These are phyloP conservation scores for Lepidocolaptes lacrymiger DNA, from an alignment of 2,797 vertebrate species.

Conservation along the genomic window DNA sequence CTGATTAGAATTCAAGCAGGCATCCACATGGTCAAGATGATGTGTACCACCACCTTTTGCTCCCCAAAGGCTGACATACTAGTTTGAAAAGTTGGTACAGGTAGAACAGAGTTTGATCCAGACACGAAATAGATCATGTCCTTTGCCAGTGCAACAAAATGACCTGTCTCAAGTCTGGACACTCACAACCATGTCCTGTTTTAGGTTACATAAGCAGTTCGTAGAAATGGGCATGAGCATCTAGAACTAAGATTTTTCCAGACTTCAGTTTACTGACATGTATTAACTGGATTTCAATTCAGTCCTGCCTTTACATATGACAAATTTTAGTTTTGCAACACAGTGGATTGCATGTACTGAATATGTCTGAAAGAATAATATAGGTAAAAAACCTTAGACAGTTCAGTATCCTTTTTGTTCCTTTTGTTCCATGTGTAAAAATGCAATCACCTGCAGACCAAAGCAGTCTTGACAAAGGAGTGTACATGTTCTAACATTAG, in stretches of 20 bases:
- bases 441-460: not conserved
- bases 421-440: not conserved
- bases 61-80: not conserved
- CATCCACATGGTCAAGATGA: not conserved
- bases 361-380: not conserved
- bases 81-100: not conserved
- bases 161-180: not conserved
- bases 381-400: not conserved
- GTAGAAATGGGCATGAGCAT: not conserved
- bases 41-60: not conserved
- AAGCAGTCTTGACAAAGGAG: conserved; percentile 15
- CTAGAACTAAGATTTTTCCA: not conserved
- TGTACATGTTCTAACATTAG: not conserved
- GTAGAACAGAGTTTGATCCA: not conserved
- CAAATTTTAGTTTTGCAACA: not conserved
- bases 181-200: not conserved
- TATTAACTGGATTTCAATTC: not conserved
- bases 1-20: not conserved
- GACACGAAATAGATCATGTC: not conserved
- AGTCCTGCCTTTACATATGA: not conserved
- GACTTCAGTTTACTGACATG: not conserved
- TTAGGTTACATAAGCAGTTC: not conserved
- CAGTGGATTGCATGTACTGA: not conserved
- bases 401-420: not conserved
- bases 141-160: not conserved